Evolutionary conservation across 2,888 invertebrate species (phyloP).

Genomic region (Deilephila elpenor): DNA sequence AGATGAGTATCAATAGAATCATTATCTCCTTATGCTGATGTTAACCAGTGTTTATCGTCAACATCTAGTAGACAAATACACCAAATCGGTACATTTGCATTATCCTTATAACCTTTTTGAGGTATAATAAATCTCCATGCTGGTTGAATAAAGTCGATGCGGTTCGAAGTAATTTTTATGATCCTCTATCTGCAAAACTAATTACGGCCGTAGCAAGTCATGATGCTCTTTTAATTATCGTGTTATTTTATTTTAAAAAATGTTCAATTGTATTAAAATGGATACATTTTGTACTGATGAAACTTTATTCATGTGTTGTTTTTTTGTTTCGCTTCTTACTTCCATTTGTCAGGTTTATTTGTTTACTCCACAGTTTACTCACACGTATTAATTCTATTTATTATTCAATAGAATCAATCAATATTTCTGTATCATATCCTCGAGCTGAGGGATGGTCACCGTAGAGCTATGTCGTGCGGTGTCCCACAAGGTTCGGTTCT

Average conservation of each 20-base stretch:
- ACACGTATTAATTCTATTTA: too few species aligned
- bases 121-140: constrained; percentile 9
- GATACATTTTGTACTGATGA: too few species aligned
- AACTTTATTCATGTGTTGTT: too few species aligned
- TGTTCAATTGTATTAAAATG: not conserved
- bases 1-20: constrained; percentile 25
- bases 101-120: constrained; percentile 24
- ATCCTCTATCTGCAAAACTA: not conserved
- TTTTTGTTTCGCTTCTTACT: too few species aligned
- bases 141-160: not conserved
- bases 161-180: not conserved
- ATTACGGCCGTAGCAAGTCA: not conserved
- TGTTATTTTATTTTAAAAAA: not conserved
- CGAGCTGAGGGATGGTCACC: too few species aligned
- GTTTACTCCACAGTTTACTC: too few species aligned
- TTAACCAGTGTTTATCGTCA: constrained; percentile 20
- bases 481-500: too few species aligned
- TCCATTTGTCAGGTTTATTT: too few species aligned
- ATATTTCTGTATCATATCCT: too few species aligned
- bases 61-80: constrained; percentile 3
- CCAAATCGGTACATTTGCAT: constrained; percentile 7
- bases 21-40: constrained; percentile 30
- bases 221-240: not conserved
- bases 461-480: too few species aligned
- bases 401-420: too few species aligned